Conservation (phyloP, 2,797 vertebrate genomes). For the Odontamblyopus lacepedii region DNA sequence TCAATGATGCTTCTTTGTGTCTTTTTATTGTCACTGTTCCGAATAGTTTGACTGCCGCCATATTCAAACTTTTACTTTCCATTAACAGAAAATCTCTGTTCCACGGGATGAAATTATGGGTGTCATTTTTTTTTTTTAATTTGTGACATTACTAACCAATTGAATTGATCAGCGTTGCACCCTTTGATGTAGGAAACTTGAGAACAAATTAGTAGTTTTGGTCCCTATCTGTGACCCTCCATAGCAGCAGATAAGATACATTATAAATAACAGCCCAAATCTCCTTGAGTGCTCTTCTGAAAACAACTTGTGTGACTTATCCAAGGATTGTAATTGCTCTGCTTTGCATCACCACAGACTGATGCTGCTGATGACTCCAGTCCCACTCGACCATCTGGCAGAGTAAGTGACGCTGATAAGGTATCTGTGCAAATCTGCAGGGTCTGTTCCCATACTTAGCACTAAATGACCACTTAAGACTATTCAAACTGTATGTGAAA, state of each 20-base stretch:
- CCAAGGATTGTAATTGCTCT: conserved; percentile 51
- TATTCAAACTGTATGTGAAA: conserved; percentile 24
- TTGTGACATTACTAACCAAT: too few relatives aligned
- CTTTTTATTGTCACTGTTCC: background rate
- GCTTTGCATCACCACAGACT: conserved; percentile 56
- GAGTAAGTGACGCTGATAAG: conserved; percentile 59
- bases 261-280: conserved; percentile 28
- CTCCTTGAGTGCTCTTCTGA: conserved; percentile 12
- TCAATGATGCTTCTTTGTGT: too few relatives aligned
- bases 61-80: background rate
- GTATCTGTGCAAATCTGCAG: conserved; percentile 69
- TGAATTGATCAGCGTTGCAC: background rate
- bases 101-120: too few relatives aligned
- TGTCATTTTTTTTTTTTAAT: too few relatives aligned
- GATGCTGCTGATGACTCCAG: conserved; percentile 48
- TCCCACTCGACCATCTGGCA: conserved; percentile 40
- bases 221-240: conserved; percentile 47
- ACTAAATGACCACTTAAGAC: conserved; percentile 43
- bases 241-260: conserved; percentile 52
- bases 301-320: conserved; percentile 41
- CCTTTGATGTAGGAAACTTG: conserved; percentile 22
- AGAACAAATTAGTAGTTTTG: conserved; percentile 55
- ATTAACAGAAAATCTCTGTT: too few relatives aligned
- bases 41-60: background rate
- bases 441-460: conserved; percentile 50